These are phyloP conservation scores for Blera fallax DNA, from an alignment of 2,888 invertebrate genomes.

Conservation along the genomic window DNA sequence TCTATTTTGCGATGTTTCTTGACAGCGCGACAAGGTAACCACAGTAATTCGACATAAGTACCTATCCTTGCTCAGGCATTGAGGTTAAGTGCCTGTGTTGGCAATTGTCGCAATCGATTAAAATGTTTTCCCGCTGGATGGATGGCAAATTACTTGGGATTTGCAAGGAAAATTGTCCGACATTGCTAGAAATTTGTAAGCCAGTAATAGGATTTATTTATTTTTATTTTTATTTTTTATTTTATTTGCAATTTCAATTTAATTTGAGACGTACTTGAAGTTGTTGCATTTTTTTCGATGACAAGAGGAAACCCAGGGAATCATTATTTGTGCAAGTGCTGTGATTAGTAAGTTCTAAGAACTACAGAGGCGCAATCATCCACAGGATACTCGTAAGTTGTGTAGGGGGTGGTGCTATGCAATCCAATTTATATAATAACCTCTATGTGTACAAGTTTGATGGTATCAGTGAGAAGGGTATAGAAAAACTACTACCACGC, in stretches of 20 bases:
- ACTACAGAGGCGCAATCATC: no score
- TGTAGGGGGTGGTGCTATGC: no score
- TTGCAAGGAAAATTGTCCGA: background rate
- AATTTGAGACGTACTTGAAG: background rate
- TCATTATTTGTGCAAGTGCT: no score
- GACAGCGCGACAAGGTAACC: conserved; percentile 23
- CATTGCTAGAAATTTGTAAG: no score
- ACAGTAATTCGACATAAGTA: conserved; percentile 40
- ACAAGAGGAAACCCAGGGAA: background rate
- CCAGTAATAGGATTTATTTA: background rate
- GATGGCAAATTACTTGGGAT: background rate
- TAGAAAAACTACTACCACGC: no score
- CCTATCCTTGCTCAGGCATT: conserved; percentile 12
- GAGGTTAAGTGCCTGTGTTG: conserved; percentile 37
- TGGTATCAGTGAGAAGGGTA: no score
- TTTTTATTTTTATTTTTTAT: background rate
- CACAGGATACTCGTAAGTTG: no score
- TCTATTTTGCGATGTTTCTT: background rate
- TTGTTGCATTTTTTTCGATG: background rate
- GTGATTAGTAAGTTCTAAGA: no score
- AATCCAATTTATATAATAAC: no score
- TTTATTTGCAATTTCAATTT: background rate
- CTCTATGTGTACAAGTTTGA: no score
- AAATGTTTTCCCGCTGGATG: background rate
- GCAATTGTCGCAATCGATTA: conserved; percentile 31